Evolutionary conservation across 2,113 vertebrate species (phyloP).

Genomic region (Smithornis capensis): DNA sequence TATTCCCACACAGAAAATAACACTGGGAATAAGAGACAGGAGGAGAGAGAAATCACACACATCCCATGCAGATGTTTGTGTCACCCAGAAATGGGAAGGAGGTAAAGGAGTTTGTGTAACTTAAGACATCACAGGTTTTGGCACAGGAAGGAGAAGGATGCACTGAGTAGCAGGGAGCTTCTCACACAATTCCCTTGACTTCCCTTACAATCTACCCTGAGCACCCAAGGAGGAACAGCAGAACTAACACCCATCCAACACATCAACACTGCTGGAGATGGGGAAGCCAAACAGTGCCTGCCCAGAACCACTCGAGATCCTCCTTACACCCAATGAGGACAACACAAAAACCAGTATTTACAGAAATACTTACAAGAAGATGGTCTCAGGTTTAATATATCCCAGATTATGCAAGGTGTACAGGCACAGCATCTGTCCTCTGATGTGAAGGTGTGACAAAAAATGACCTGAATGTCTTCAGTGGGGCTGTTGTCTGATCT

Average conservation of each 20-base stretch:
- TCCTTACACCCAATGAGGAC: neutral
- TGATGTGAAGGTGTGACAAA: neutral
- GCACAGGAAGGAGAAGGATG: neutral
- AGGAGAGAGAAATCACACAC: neutral
- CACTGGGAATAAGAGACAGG: neutral
- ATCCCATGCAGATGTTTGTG: neutral
- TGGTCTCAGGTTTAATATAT: neutral
- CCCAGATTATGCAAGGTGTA: neutral
- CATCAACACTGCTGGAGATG: rapidly evolving
- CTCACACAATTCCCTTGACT: neutral
- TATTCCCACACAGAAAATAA: neutral
- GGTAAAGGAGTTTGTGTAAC: neutral
- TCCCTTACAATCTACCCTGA: neutral
- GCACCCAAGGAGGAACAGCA: neutral
- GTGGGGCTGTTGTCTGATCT: neutral
- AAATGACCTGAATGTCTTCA: neutral
- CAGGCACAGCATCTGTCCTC: neutral
- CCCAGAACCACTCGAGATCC: neutral
- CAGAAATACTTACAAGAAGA: neutral
- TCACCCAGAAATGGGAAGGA: neutral
- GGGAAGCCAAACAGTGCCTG: neutral
- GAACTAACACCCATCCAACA: neutral
- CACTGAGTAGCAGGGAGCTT: neutral
- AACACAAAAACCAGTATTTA: neutral
- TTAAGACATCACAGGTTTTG: neutral